These are phyloP conservation scores for Cygnus olor DNA, from an alignment of 2,797 vertebrate genomes.

Conservation along the genomic window DNA sequence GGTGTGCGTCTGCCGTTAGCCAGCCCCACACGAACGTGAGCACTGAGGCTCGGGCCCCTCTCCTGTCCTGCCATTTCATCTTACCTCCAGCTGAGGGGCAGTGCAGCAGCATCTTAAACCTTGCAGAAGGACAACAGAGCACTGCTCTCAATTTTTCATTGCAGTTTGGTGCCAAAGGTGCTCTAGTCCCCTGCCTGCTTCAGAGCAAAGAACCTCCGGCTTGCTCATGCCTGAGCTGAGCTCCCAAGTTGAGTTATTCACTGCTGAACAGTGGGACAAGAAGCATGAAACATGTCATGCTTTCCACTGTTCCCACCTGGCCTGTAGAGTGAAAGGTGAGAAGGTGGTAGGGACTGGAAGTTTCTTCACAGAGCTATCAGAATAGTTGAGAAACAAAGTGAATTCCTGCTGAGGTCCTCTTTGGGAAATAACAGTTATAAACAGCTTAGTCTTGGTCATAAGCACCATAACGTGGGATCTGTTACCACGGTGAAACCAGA, in stretches of 20 bases:
- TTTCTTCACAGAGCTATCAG: constrained; percentile 8
- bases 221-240: neutral
- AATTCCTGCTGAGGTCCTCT: neutral
- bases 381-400: neutral
- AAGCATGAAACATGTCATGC: neutral
- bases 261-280: neutral
- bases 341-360: neutral
- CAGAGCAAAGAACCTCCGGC: neutral
- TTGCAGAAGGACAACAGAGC: neutral
- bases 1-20: fast-evolving
- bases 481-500: neutral
- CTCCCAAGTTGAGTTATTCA: neutral
- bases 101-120: neutral
- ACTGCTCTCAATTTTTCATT: neutral
- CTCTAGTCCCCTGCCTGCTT: neutral
- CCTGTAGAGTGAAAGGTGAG: neutral
- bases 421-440: neutral
- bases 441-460: neutral
- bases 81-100: neutral
- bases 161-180: neutral
- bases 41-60: neutral
- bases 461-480: neutral
- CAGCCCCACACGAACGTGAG: neutral
- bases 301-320: neutral
- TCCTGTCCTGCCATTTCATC: neutral